Evolutionary conservation across 2,888 invertebrate genomes (phyloP).

Genomic region (Aquatica leii): DNA sequence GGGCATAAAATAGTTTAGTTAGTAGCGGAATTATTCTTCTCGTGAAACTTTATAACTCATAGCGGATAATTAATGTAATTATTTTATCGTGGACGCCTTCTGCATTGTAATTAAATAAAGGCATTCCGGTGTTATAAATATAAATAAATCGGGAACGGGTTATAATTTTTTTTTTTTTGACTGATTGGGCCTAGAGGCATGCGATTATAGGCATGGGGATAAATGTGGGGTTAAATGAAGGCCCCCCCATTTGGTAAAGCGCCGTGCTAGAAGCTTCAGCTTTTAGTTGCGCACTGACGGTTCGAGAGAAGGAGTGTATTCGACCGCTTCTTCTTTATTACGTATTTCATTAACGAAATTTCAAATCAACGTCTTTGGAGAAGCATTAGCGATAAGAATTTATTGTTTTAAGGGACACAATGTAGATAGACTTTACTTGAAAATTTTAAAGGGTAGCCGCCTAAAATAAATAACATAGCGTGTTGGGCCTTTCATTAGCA

Average conservation of each 20-base stretch:
- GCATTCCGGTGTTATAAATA: constrained; percentile 46
- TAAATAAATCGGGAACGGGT: constrained; percentile 55
- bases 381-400: background rate
- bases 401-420: background rate
- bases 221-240: constrained; percentile 16
- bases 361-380: background rate
- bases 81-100: constrained; percentile 24
- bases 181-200: constrained; percentile 47
- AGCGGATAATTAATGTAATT: constrained; percentile 28
- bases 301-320: constrained; percentile 29
- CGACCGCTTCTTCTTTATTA: constrained; percentile 15
- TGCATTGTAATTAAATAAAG: constrained; percentile 35
- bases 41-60: constrained; percentile 14
- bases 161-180: constrained; percentile 49
- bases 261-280: constrained; percentile 17
- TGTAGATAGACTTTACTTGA: background rate
- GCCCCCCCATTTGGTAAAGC: constrained; percentile 29
- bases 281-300: constrained; percentile 43
- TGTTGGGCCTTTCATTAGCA: constrained; percentile 46
- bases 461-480: constrained; percentile 37
- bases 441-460: constrained; percentile 18
- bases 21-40: constrained; percentile 12
- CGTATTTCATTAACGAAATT: background rate
- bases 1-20: background rate
- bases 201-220: constrained; percentile 18